Base-by-base conservation (phyloP, 2,888 invertebrate species). In the Cylloceria caligata region DNA sequence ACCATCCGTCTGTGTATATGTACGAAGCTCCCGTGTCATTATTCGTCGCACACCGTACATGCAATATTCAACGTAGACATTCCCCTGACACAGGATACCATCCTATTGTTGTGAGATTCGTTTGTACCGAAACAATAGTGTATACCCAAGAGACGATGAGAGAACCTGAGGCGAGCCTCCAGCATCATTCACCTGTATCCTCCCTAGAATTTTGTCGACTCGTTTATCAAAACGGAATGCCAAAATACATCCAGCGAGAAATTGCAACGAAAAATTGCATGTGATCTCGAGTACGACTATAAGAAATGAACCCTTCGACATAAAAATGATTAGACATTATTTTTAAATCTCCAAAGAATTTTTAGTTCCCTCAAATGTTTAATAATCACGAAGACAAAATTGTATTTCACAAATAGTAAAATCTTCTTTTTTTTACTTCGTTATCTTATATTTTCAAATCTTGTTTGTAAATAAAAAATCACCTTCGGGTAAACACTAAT, bases 71-170 rank as follows among this genome's bases (percentile, higher is more conserved):
- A 71, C 65, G 39, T 52, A 49, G 80, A 73, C 75, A 80, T 82
- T 81, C 79, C 83, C 81, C 80, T 74, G 85, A 85, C 87, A 86
- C 84, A 83, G 84, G 85, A 85, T 87, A 86, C 86, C 87, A 85
- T 82, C 64, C 85, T 71, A 88, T 89, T 89, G 88, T 89, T 52
- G 75, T 16, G 45, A 80, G 78, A 81, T 75, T 81, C 73, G 85
- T 84, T 78, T 80, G 79, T 84, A 81, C 68, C 67, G 84, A 86
- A 88, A 89, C 89, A 89, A 89, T 88, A 83, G 55, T 39, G 75
- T 84, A 84, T 83, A 84, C 86, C 88, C 88, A 49, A 80, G 85
- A 80, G 85, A 80, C 85, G 77, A 47, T 30, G n/a, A 55, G 62
- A 82, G 84, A 83, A 84, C 74, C n/a, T 75, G 73, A 27, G 69